Evolutionary conservation across 1,140 invertebrate genomes (phyloP).

Genomic region (Drosophila triauraria): DNA sequence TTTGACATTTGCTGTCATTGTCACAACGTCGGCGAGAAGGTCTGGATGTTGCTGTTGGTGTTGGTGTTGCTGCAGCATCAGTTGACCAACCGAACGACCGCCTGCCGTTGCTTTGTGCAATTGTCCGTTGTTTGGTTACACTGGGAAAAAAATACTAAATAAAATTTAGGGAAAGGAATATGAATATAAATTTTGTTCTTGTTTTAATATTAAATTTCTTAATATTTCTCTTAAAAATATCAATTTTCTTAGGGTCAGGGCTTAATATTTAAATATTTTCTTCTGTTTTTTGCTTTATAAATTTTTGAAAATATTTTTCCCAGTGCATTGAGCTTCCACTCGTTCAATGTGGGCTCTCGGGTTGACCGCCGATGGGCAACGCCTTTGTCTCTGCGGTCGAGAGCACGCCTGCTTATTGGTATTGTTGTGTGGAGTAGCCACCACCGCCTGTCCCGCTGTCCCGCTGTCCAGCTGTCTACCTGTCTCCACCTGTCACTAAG

Average conservation of each 20-base stretch:
- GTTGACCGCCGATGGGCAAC: conserved; percentile 39
- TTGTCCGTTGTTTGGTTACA: conserved; percentile 55
- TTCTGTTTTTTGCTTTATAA: not conserved
- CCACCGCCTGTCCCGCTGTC: not conserved
- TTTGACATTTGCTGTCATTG: conserved; percentile 81
- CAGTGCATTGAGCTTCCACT: not conserved
- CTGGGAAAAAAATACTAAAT: not conserved
- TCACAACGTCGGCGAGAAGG: conserved; percentile 61
- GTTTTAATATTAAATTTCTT: too few species aligned
- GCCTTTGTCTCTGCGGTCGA: conserved; percentile 60
- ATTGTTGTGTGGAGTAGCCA: conserved; percentile 40
- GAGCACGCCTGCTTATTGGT: conserved; percentile 49
- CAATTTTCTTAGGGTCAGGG: not conserved
- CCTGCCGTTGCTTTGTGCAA: conserved; percentile 60
- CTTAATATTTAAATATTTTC: too few species aligned
- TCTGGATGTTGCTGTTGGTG: conserved; percentile 28
- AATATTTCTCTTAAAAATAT: not conserved
- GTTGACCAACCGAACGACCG: conserved; percentile 14
- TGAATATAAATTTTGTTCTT: too few species aligned
- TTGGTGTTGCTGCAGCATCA: conserved; percentile 20
- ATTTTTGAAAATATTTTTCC: not conserved
- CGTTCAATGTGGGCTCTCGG: conserved; percentile 9
- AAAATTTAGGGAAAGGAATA: not conserved
- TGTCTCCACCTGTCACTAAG: conserved; percentile 5
- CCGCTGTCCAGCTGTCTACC: not conserved